Percentiles rank a stretch among this genome's conserved stretches.
phyloP scores from a whole-genome alignment of 2,113 vertebrate genomes.

The Brachyistius frenatus region DNA sequence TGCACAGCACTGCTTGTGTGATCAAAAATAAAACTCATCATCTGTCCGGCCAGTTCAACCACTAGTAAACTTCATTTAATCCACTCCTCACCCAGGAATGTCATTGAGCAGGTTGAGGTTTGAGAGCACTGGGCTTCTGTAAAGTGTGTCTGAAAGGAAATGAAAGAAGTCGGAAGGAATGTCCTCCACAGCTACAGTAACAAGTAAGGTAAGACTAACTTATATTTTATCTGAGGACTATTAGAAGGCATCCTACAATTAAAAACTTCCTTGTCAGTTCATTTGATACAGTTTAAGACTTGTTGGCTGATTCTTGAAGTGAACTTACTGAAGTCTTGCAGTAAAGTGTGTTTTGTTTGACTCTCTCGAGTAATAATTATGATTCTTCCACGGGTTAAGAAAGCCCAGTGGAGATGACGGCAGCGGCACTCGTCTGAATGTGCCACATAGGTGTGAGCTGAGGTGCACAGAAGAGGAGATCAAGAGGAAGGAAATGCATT shows the following conservation, averaged over 20 bases:
- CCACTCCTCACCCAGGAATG: slow-evolving; percentile 73
- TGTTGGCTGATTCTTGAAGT: neutral
- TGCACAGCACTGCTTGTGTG: neutral
- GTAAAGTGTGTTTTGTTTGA: neutral
- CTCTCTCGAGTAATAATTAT: neutral
- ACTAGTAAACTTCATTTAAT: neutral
- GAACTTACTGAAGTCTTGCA: neutral
- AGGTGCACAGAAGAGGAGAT: neutral
- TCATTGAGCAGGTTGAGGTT: slow-evolving; percentile 55
- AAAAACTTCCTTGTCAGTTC: too few species aligned
- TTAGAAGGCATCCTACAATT: neutral
- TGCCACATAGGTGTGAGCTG: slow-evolving; percentile 52
- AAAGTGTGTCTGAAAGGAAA: neutral
- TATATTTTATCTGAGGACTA: neutral
- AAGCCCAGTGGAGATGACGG: slow-evolving; percentile 12
- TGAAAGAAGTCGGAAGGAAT: slow-evolving; percentile 17
- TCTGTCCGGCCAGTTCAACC: neutral
- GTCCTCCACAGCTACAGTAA: neutral
- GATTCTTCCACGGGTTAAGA: neutral
- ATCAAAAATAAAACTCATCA: neutral
- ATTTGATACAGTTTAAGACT: neutral
- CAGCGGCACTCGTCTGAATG: slow-evolving; percentile 48
- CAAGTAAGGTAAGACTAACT: slow-evolving; percentile 36
- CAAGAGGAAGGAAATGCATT: slow-evolving; percentile 6
- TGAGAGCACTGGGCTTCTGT: neutral